Evolutionary conservation across 2,797 vertebrate species (phyloP).

Genomic region (Lophotriccus pileatus): DNA sequence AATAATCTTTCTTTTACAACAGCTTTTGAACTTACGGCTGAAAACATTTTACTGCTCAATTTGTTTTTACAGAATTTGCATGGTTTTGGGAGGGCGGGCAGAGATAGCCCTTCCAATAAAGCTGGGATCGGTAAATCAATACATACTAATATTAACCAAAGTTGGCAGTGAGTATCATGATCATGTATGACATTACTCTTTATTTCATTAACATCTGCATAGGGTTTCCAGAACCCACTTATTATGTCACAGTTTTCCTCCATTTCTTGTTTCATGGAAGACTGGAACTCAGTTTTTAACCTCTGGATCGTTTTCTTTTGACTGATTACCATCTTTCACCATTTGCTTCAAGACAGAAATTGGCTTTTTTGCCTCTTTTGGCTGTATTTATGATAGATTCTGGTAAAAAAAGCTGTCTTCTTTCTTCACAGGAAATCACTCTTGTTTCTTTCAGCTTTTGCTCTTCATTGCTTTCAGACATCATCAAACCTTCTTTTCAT

Average conservation of each 20-base stretch:
- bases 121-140: background rate
- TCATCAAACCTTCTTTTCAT: background rate
- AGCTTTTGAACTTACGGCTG: background rate
- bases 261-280: background rate
- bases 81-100: background rate
- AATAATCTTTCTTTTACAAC: background rate
- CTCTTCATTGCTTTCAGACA: background rate
- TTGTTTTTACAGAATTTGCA: background rate
- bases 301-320: background rate
- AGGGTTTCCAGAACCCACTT: background rate
- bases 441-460: background rate
- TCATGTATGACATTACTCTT: rapidly evolving
- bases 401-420: background rate
- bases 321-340: background rate
- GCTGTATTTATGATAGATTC: background rate
- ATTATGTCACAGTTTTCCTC: background rate
- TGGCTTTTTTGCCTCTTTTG: background rate
- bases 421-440: background rate
- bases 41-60: background rate
- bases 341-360: background rate
- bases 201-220: background rate
- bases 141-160: background rate
- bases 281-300: background rate
- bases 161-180: background rate
- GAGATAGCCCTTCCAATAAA: background rate